Conservation (phyloP, 37 sponge, comb jelly and placozoan species). For the Ianthella basta region DNA sequence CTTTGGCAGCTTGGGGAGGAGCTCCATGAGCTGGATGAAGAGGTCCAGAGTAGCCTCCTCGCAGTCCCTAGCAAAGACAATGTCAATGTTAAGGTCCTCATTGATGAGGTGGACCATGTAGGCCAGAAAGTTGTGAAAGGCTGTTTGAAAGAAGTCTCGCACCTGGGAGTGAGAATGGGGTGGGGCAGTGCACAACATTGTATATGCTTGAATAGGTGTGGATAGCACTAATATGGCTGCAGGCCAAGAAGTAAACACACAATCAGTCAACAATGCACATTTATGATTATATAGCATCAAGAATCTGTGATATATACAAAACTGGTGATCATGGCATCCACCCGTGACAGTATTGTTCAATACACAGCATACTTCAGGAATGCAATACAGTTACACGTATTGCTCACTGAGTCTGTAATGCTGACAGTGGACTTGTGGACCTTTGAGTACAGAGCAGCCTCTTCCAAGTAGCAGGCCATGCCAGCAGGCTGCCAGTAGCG, state of each 20-base stretch:
- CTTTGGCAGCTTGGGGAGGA: constrained; percentile 53
- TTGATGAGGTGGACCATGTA: constrained; percentile 80
- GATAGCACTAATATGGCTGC: not conserved
- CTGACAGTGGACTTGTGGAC: constrained; percentile 70
- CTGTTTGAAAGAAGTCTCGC: constrained; percentile 37
- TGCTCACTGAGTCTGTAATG: constrained; percentile 69
- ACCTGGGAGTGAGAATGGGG: not conserved
- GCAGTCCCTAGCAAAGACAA: constrained; percentile 41
- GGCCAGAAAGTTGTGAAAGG: constrained; percentile 83
- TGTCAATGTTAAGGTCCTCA: constrained; percentile 76
- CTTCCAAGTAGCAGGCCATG: constrained; percentile 69
- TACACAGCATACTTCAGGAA: too few relatives aligned
- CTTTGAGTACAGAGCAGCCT: constrained; percentile 62
- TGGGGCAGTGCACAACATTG: not conserved
- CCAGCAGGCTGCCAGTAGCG: constrained; percentile 74
- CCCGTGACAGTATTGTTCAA: not conserved
- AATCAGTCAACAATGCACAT: not conserved
- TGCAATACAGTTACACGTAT: too few relatives aligned
- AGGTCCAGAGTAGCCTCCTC: constrained; percentile 35
- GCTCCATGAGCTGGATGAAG: constrained; percentile 55
- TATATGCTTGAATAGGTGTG: not conserved
- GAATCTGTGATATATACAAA: too few relatives aligned
- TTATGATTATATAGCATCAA: not conserved
- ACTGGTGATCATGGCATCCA: not conserved
- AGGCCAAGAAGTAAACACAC: not conserved